Percentiles rank a stretch among this genome's conserved stretches.
phyloP scores from a whole-genome alignment of 1,140 invertebrate species.

The Zelostemma sp. region DNA sequence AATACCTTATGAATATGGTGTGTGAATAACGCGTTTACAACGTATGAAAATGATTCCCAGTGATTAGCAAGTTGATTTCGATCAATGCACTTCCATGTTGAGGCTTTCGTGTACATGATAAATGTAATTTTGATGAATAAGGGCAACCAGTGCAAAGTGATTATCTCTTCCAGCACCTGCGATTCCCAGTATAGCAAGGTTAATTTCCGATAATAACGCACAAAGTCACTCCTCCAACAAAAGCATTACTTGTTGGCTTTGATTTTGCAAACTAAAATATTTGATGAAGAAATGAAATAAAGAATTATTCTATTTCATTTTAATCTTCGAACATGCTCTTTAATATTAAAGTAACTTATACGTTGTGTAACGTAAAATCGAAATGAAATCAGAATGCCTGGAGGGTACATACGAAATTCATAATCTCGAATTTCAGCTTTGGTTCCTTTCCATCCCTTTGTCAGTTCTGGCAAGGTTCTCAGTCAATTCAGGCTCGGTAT shows the following conservation, averaged over 20 bases:
- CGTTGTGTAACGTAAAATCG: too few species aligned
- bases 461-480: conserved; percentile 33
- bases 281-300: too few species aligned
- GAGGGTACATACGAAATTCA: conserved; percentile 7
- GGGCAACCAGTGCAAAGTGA: conserved; percentile 44
- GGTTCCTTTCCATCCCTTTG: conserved; percentile 25
- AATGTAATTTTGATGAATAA: conserved; percentile 53
- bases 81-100: conserved; percentile 2
- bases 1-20: conserved; percentile 10
- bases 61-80: conserved; percentile 21
- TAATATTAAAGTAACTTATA: too few species aligned
- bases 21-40: conserved; percentile 7
- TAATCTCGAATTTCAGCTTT: conserved; percentile 28
- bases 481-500: conserved; percentile 35
- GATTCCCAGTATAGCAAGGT: conserved; percentile 56
- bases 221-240: too few species aligned
- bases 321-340: too few species aligned
- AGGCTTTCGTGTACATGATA: conserved; percentile 46
- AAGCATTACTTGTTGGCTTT: too few species aligned
- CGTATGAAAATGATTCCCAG: conserved; percentile 29
- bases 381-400: not conserved
- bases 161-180: conserved; percentile 63
- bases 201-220: conserved; percentile 52
- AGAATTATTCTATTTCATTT: too few species aligned
- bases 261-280: too few species aligned